Percentiles rank a stretch among this genome's conserved stretches.
phyloP scores from a whole-genome alignment of 1,140 invertebrate species.

The Scaptomyza montana region DNA sequence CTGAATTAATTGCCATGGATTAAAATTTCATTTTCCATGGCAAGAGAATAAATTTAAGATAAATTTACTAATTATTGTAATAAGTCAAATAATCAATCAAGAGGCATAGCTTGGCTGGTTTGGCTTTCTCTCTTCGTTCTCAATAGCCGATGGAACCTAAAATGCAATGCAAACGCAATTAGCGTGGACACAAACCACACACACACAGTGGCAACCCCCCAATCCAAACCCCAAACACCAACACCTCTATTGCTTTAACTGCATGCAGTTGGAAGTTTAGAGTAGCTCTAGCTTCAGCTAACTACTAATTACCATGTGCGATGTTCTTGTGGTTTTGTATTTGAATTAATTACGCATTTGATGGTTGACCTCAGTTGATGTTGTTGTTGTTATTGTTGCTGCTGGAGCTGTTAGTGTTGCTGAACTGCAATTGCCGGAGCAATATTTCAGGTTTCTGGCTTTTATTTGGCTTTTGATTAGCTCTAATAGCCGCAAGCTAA shows the following conservation, averaged over 20 bases:
- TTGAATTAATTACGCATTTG: conserved; percentile 77
- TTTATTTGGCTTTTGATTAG: conserved; percentile 81
- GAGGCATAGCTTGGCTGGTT: neutral
- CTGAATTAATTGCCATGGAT: neutral
- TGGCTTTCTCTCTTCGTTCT: too few relatives aligned
- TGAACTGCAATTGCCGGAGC: conserved; percentile 39
- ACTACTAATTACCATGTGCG: conserved; percentile 45
- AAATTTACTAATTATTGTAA: neutral
- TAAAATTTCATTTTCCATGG: neutral
- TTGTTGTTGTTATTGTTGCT: conserved; percentile 15
- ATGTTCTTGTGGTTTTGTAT: conserved; percentile 59
- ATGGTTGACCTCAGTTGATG: conserved; percentile 29
- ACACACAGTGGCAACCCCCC: neutral
- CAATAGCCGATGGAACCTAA: neutral
- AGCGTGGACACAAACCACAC: conserved; percentile 34
- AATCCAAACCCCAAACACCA: neutral
- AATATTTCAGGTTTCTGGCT: conserved; percentile 54
- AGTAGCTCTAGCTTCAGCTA: conserved; percentile 18
- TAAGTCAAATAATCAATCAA: conserved; percentile 21
- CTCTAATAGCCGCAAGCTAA: conserved; percentile 66
- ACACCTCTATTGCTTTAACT: neutral
- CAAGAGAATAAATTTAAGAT: too few relatives aligned
- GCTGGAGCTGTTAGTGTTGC: neutral
- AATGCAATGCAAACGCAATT: conserved; percentile 54
- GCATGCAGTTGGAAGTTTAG: neutral